These are phyloP conservation scores for Emydura subglobosa DNA, from an alignment of 2,113 vertebrate species.

Conservation along the genomic window DNA sequence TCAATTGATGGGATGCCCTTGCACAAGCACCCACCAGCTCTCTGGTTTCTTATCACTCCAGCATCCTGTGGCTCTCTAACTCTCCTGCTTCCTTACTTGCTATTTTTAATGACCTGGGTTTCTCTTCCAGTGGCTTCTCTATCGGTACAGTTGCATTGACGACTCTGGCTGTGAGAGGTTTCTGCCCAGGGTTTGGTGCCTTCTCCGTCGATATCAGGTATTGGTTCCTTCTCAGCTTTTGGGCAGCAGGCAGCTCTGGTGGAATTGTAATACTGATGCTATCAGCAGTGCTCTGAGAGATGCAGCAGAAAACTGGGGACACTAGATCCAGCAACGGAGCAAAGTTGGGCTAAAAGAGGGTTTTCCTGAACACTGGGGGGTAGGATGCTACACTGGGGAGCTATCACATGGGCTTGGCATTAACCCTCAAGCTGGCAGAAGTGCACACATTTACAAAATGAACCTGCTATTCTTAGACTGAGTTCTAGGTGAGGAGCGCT, in stretches of 20 bases:
- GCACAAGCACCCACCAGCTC: neutral
- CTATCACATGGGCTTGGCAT: neutral
- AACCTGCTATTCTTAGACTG: neutral
- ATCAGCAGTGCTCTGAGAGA: neutral
- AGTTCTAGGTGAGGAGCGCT: neutral
- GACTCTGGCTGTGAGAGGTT: constrained; percentile 95
- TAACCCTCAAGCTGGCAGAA: neutral
- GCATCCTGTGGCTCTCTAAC: no score
- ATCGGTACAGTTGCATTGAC: constrained; percentile 95
- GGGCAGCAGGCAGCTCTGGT: neutral
- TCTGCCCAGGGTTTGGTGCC: constrained; percentile 96
- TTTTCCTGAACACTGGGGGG: neutral
- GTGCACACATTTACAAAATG: neutral
- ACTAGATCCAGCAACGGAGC: neutral
- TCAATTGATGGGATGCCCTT: fast-evolving
- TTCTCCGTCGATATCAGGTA: constrained; percentile 97
- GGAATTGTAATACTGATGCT: neutral
- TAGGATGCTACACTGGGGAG: neutral
- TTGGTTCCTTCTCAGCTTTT: fast-evolving
- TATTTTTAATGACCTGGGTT: neutral
- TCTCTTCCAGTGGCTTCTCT: constrained; percentile 91
- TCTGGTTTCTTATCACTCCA: neutral
- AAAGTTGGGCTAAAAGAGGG: neutral
- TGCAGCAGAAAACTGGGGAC: neutral
- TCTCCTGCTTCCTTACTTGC: no score